Evolutionary conservation across 2,113 vertebrate species (phyloP).

Genomic region (Misgurnus anguillicaudatus): DNA sequence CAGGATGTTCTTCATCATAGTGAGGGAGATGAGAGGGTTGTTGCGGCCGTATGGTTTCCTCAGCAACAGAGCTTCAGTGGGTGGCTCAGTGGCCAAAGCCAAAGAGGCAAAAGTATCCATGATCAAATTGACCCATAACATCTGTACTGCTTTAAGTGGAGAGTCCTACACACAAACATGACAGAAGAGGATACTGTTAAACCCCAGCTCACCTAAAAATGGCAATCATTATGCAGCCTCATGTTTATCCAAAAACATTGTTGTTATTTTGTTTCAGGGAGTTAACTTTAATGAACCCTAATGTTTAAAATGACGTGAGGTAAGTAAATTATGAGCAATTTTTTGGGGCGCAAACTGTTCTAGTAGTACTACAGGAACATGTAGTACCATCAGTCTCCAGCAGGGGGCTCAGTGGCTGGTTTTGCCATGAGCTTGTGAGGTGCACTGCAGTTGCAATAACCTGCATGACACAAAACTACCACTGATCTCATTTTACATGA

Average conservation of each 20-base stretch:
- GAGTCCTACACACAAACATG: conserved; percentile 77
- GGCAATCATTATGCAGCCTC: neutral
- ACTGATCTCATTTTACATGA: neutral
- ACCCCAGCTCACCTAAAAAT: neutral
- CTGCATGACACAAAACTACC: conserved; percentile 28
- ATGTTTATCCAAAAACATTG: too few relatives aligned
- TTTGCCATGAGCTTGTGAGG: conserved; percentile 32
- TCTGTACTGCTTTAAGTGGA: conserved; percentile 91
- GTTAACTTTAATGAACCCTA: too few relatives aligned
- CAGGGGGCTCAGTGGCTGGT: conserved; percentile 30
- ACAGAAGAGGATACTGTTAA: neutral
- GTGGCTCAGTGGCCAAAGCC: conserved; percentile 88
- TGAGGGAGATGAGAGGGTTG: conserved; percentile 90
- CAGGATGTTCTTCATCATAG: conserved; percentile 94
- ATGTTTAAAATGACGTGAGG: too few relatives aligned
- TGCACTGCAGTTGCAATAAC: conserved; percentile 48
- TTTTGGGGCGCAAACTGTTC: too few relatives aligned
- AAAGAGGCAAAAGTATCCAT: conserved; percentile 93
- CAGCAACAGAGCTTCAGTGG: conserved; percentile 85
- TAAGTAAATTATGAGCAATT: too few relatives aligned
- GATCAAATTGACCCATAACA: conserved; percentile 93
- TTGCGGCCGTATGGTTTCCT: conserved; percentile 89
- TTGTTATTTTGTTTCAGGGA: too few relatives aligned
- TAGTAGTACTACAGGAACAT: neutral
- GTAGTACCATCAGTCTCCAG: conserved; percentile 39